Evolutionary conservation across 2,113 vertebrate species (phyloP), one percentile per base, ranked within the genome.

Genomic region (Mystacornis crossleyi): DNA sequence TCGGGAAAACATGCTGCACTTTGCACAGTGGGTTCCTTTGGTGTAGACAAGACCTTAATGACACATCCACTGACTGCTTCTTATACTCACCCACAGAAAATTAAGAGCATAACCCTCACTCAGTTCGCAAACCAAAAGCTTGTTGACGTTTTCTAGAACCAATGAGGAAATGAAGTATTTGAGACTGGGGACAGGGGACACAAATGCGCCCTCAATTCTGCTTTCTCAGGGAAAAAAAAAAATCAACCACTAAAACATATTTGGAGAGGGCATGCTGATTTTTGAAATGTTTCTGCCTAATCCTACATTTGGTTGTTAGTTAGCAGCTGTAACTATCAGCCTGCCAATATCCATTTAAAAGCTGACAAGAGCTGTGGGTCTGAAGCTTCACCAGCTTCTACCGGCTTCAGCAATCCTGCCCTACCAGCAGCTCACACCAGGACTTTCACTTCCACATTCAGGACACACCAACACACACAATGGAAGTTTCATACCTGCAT

Each of bases 401-500:
- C 18, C 18, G n/a, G 19, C 36, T 74, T 47, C 79, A 61, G 10
- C 9, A 26, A 31, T 18, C 15, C n/a, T 47, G 10, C 18, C 34
- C 34, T 25, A 42, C 24, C n/a, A 47, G 60, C 29, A 58, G 54
- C 14, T 58, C 38, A 47, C 43, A 50, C 13, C 26, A 13, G 11
- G 12, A 87, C 18, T 21, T 65, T 34, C 25, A 23, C 42, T 66
- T 50, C 20, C n/a, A 67, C n/a, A 3, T 18, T 80, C 47, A 47
- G 57, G 15, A 74, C 58, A 48, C 18, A 23, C 6, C 14, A 72
- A 54, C 2, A 3, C 14, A 50, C 23, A 28, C 1, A 5, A 15
- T 2, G 0, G 0, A 62, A 31, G 12, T 26, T 48, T 50, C 96
- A 75, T 98, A 99, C 99, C 99, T 99, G 99, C 90, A 99, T 98